Conservation (phyloP, 2,113 vertebrate species). For the Ancistrus triradiatus region DNA sequence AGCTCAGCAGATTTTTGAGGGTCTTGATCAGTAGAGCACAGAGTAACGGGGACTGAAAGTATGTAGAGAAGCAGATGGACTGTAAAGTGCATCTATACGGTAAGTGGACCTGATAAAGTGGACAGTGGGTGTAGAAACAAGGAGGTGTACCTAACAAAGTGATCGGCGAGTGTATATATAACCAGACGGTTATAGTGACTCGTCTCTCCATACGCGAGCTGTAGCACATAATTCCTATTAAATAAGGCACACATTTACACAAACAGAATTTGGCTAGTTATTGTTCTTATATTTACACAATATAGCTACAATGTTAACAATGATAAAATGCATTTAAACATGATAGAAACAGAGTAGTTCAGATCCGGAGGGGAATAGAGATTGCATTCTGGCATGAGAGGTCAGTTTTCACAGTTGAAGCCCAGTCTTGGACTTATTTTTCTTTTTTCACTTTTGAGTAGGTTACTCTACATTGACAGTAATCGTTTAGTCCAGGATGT, state of each 20-base stretch:
- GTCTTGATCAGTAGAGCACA: no score
- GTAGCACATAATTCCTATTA: conserved; percentile 71
- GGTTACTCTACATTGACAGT: conserved; percentile 1
- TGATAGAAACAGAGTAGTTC: conserved; percentile 33
- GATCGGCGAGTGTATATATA: no score
- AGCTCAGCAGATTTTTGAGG: no score
- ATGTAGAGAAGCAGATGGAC: no score
- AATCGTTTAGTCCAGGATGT: not conserved
- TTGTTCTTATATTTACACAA: conserved; percentile 79
- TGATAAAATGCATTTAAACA: conserved; percentile 57
- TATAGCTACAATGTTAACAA: conserved; percentile 69
- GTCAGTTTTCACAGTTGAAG: conserved; percentile 28
- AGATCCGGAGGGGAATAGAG: conserved; percentile 10
- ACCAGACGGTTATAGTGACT: no score
- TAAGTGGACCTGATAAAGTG: no score
- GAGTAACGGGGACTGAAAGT: no score
- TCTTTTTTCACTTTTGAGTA: not conserved
- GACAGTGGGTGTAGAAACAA: no score
- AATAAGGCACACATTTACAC: conserved; percentile 86
- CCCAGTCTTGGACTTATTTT: conserved; percentile 5
- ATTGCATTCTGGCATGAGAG: conserved; percentile 9
- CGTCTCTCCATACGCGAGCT: conserved; percentile 44
- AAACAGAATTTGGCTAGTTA: conserved; percentile 79
- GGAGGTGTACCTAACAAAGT: no score
- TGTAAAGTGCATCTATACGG: no score